Evolutionary conservation across 2,797 vertebrate species (phyloP), one percentile per base, ranked within the genome.

Genomic region (Cygnus olor): DNA sequence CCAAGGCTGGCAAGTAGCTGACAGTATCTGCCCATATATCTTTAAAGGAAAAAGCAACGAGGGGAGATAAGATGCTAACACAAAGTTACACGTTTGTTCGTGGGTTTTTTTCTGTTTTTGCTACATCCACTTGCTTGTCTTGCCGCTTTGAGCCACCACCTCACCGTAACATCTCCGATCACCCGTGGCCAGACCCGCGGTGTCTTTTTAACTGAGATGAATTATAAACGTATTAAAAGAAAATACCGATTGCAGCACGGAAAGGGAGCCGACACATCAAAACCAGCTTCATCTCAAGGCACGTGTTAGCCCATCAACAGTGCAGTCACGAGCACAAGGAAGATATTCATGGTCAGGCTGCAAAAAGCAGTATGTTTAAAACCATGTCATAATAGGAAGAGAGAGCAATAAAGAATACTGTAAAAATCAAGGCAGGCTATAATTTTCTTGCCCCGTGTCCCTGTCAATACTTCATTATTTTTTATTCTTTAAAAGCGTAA

Each of bases 171-270:
- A 44, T 6, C 36, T 28, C 32, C 2, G 2, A 38, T 8, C 38
- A 30, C 19, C 65, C n/a, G 8, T 7, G 8, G 24, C 6, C 2
- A 57, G 17, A 34, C 44, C 44, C 49, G 14, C 1, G 9, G 24
- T n/a, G 28, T 57, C 70, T 68, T 77, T 91, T 93, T 88, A 86
- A 86, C 76, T 17, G 54, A 40, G 83, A 95, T 40, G 85, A 42
- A 84, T 74, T 58, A 53, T 11, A 51, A 88, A 73, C 44, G 42
- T 14, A 30, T 77, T 88, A 80, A 80, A 94, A 94, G 57, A 87
- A 91, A 86, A 83, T n/a, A 64, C 80, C 14, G 47, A 66, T 81
- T 44, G 56, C 65, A 32, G 61, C 15, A 30, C 45, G 49, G 60
- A 38, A 81, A 68, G 70, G 4, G 3, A 65, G 79, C 5, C 66